Evolutionary conservation across 1,140 invertebrate species (phyloP), one percentile per base, ranked within the genome.

Genomic region (Maniola jurtina): DNA sequence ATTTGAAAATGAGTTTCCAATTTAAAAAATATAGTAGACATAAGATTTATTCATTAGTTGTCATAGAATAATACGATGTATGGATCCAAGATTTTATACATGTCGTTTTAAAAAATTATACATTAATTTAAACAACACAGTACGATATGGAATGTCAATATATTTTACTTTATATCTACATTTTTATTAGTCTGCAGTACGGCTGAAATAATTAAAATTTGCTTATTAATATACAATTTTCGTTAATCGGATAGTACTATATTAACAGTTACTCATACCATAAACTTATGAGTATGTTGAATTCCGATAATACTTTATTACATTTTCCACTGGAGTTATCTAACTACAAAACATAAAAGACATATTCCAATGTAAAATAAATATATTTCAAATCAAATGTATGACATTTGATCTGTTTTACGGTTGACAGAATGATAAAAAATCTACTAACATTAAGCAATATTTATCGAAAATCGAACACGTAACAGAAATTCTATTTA

Each of bases 331-430:
- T 85, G 88, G 84, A 81, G 79, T 82, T 79, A 78, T 79, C 85
- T 88, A 88, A 85, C 86, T 90, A 88, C 88, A 88, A 89, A 77
- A 87, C 84, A 88, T 77, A 89, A 89, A 90, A 90, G 88, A 88
- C 88, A 87, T 78, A 79, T 87, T 83, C 80, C 80, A 87, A 88
- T 88, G 79, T 85, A 86, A 90, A 90, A 88, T 90, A 90, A 88
- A 88, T 90, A 90, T 88, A 90, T 90, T 90, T 88, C 88, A 88
- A 88, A 88, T 86, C 88, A 90, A 90, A 90, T 90, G 88, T 90
- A 90, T 88, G 85, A 90, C 88, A 90, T 90, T 89, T 90, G 88
- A 90, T 84, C 83, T 84, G 86, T 75, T 55, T 84, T 84, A 78
- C 70, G 77, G 83, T 84, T 80, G 84, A 85, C 86, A 86, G 84